Percentiles rank a stretch among this genome's conserved stretches.
Evolutionary conservation across 1,140 invertebrate genomes (phyloP).

Genomic region (Eubasilissa regina): DNA sequence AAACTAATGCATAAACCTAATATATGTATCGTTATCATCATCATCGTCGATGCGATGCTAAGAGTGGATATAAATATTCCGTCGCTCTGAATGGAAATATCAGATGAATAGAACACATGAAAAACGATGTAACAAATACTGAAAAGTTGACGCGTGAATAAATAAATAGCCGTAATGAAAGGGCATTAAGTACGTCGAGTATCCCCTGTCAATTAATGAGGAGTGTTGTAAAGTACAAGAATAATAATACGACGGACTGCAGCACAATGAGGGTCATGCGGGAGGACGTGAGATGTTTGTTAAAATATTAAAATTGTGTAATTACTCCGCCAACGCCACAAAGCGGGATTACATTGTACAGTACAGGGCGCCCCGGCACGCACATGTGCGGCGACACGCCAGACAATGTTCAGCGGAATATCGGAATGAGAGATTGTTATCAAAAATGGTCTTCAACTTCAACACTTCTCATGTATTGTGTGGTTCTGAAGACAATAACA

Average conservation of each 20-base stretch:
- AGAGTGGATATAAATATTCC: too few species aligned
- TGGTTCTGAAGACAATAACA: too few species aligned
- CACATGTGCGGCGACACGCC: background rate
- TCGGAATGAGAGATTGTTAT: background rate
- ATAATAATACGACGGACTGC: background rate
- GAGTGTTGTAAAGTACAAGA: background rate
- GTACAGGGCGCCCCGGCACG: background rate
- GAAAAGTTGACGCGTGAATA: too few species aligned
- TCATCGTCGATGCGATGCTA: too few species aligned
- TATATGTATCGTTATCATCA: too few species aligned
- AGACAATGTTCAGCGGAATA: background rate
- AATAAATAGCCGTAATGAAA: too few species aligned
- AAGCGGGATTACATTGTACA: background rate
- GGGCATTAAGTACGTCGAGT: too few species aligned
- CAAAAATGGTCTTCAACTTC: background rate
- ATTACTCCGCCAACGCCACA: background rate
- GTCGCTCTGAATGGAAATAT: too few species aligned
- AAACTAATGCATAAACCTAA: too few species aligned
- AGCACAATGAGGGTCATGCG: slow-evolving; percentile 20
- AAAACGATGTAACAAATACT: too few species aligned
- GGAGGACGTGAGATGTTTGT: slow-evolving; percentile 31
- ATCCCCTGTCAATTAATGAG: background rate
- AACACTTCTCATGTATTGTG: too few species aligned
- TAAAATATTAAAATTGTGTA: slow-evolving; percentile 12
- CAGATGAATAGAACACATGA: too few species aligned